Conservation (phyloP, 2,888 invertebrate species). For the Microplitis manilae region DNA sequence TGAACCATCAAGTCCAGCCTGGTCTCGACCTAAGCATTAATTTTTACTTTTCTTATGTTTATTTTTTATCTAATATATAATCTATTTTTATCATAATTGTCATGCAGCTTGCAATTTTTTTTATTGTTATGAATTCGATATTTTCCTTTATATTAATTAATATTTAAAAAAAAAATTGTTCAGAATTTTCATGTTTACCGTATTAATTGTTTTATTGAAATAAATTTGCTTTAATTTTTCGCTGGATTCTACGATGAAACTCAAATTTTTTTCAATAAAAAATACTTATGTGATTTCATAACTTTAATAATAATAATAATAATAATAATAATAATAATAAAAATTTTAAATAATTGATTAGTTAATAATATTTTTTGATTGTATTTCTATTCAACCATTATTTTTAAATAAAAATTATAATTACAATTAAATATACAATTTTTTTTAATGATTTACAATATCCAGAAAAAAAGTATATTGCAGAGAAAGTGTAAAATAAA, state of each 20-base stretch:
- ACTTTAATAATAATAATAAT: conserved; percentile 25
- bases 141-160: neutral
- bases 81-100: neutral
- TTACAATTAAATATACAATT: conserved; percentile 27
- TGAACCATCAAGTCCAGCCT: conserved; percentile 76
- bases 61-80: neutral
- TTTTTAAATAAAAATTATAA: conserved; percentile 20
- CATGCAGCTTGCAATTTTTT: neutral
- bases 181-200: too few relatives aligned
- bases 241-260: neutral
- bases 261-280: too few relatives aligned
- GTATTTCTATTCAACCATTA: conserved; percentile 13
- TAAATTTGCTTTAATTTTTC: neutral
- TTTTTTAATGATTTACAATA: conserved; percentile 8
- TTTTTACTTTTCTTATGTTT: conserved; percentile 9
- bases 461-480: neutral
- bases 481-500: conserved; percentile 1
- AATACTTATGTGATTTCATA: neutral
- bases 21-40: conserved; percentile 43
- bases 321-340: conserved; percentile 24
- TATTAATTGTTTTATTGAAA: too few relatives aligned
- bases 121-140: conserved; percentile 4
- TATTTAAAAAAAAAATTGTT: too few relatives aligned
- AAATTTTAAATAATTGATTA: neutral
- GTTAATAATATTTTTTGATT: conserved; percentile 24